Percentiles rank a stretch among this genome's conserved stretches.
Evolutionary conservation across 1,140 invertebrate species (phyloP).

Genomic region (Pseudomyrmex dendroicus): DNA sequence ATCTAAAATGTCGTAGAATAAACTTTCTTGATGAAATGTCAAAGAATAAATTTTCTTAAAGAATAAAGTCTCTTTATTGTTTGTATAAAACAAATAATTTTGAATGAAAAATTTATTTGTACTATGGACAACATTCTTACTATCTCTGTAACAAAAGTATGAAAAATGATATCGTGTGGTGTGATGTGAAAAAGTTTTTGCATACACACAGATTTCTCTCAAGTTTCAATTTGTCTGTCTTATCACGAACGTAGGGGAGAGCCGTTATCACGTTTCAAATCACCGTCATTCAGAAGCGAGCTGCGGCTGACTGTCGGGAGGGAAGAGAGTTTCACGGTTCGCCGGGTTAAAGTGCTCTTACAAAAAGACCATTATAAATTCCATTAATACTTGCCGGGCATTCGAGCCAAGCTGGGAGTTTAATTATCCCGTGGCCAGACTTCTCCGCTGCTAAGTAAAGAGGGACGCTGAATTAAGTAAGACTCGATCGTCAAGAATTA

Average conservation of each 20-base stretch:
- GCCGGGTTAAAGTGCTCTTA: slow-evolving; percentile 60
- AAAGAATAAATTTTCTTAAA: too few species aligned
- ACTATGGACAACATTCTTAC: too few species aligned
- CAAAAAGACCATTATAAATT: slow-evolving; percentile 81
- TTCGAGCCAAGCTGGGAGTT: slow-evolving; percentile 77
- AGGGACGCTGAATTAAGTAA: slow-evolving; percentile 77
- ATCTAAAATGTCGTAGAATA: too few species aligned
- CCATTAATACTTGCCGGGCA: slow-evolving; percentile 80
- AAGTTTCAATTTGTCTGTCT: slow-evolving; percentile 5
- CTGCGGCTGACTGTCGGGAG: too few species aligned
- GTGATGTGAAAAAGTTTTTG: too few species aligned
- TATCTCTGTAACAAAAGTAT: too few species aligned
- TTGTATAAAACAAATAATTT: too few species aligned
- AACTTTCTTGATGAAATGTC: too few species aligned
- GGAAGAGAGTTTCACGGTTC: slow-evolving; percentile 44
- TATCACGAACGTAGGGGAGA: not conserved
- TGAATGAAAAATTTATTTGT: too few species aligned
- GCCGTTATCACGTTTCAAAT: slow-evolving; percentile 43
- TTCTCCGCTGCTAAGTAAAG: slow-evolving; percentile 63
- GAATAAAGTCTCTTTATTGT: too few species aligned
- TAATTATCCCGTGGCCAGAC: slow-evolving; percentile 76
- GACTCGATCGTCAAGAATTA: slow-evolving; percentile 75
- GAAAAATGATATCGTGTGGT: too few species aligned
- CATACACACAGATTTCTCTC: not conserved
- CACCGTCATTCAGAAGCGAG: slow-evolving; percentile 30